These are phyloP conservation scores for Rhinella marina DNA, from an alignment of 2,797 vertebrate species.

Conservation along the genomic window DNA sequence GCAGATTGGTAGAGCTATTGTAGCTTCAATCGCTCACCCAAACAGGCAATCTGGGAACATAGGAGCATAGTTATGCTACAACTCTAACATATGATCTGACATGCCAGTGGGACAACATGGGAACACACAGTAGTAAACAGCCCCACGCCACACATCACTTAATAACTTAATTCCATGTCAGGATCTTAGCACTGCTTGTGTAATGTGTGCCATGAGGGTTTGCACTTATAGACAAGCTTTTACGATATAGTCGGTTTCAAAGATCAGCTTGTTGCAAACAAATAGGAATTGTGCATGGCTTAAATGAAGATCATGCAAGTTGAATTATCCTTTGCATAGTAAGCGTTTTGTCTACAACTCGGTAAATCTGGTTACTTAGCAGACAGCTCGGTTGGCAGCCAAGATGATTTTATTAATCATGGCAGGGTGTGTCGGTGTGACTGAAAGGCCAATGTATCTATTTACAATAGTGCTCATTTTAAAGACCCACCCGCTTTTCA, in stretches of 20 bases:
- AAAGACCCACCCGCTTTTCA: conserved; percentile 32
- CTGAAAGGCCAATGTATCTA: conserved; percentile 41
- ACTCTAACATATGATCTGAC: no score
- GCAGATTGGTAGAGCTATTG: no score
- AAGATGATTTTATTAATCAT: conserved; percentile 27
- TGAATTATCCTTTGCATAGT: conserved; percentile 7
- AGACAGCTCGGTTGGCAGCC: conserved; percentile 16
- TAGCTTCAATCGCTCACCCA: no score
- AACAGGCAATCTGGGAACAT: no score
- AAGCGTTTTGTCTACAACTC: conserved; percentile 19
- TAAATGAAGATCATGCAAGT: conserved; percentile 9
- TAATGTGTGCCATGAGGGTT: background rate
- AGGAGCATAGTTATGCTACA: no score
- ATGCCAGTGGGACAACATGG: no score
- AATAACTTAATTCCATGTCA: background rate
- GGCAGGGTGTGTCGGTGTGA: conserved; percentile 46
- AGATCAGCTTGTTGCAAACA: conserved; percentile 25
- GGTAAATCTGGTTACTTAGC: conserved; percentile 35
- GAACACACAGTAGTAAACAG: background rate
- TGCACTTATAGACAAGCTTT: background rate
- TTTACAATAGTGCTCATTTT: conserved; percentile 39
- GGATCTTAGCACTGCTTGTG: background rate
- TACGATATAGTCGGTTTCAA: background rate
- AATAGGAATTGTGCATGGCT: conserved; percentile 19
- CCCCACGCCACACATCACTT: background rate